Evolutionary conservation across 2,888 invertebrate genomes (phyloP), one percentile per base, ranked within the genome.

Genomic region (Hirtodrosophila trivittata): DNA sequence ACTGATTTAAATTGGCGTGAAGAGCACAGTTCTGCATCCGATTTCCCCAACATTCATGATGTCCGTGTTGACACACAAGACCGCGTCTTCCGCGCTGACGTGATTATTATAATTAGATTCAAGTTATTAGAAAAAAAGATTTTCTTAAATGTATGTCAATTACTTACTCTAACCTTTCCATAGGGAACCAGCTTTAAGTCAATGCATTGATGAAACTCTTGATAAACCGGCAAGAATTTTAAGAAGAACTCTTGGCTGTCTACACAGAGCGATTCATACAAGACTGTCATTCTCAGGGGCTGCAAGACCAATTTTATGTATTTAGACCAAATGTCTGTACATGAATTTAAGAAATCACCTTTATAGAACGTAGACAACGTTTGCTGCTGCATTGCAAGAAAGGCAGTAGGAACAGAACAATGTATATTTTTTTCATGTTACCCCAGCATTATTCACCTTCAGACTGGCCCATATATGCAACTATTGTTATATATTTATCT

Each of bases 61-160:
- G 91, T 0, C 94, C 94, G 77, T 94, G 94, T 86, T 94, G 94
- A 74, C 94, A 94, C 50, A 88, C 75, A 67, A 93, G 93, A 37
- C 90, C 87, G 3, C 90, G 89, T n/a, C 75, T 57, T 16, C 51
- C 10, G 4, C 81, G 84, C 89, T 90, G 10, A 3, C 6, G 18
- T 8, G 1, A 32, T 10, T 3, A 26, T 13, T 43, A 9, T 1
- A 6, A 28, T 18, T 1, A 1, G 4, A 25, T 13, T 12, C 0
- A n/a, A n/a, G n/a, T n/a, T n/a, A n/a, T n/a, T n/a, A n/a, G n/a
- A n/a, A n/a, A n/a, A n/a, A n/a, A n/a, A n/a, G n/a, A n/a, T n/a
- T n/a, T 10, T 1, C n/a, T n/a, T n/a, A n/a, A 21, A 3, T 21
- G 18, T 21, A 2, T 18, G 1, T 8, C 8, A 8, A 5, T 6